A percentile compares a stretch with the other conserved stretches of the same genome.
Evolutionary conservation across 2,113 vertebrate species (phyloP).

Genomic region (Callipepla californica): DNA sequence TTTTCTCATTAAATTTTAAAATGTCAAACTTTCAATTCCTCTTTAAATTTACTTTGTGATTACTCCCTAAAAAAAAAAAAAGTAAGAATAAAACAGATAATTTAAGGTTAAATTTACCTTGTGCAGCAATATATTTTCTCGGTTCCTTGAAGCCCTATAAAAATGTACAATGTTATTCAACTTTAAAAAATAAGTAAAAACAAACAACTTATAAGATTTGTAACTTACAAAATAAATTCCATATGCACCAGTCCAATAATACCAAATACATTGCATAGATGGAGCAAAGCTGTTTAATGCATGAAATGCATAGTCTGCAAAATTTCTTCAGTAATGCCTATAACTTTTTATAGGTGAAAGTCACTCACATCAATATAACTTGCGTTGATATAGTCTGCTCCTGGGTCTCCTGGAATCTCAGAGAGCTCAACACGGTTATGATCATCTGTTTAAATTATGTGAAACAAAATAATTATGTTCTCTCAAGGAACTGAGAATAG

Average conservation of each 20-base stretch:
- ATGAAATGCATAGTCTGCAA: not conserved
- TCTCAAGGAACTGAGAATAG: not conserved
- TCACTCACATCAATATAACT: conserved; percentile 93
- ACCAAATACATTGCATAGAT: not conserved
- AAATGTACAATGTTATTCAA: not conserved
- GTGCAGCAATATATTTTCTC: conserved; percentile 97
- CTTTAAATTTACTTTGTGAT: not conserved
- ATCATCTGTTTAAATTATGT: conserved; percentile 83
- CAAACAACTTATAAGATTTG: not conserved
- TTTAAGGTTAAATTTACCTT: conserved; percentile 82
- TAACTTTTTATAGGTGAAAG: not conserved
- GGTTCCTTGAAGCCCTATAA: conserved; percentile 93
- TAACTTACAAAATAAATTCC: not conserved
- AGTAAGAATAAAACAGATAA: not conserved
- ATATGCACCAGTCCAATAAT: not conserved
- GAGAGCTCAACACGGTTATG: conserved; percentile 91
- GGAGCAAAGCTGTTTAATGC: not conserved
- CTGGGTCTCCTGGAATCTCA: conserved; percentile 80
- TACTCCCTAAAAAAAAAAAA: not conserved
- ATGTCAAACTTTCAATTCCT: not conserved
- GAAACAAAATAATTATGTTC: not conserved
- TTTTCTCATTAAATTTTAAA: not conserved
- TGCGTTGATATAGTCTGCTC: conserved; percentile 95
- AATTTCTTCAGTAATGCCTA: not conserved
- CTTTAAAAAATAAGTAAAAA: not conserved